Evolutionary conservation across 2,113 vertebrate species (phyloP), one percentile per base, ranked within the genome.

Genomic region (Bungarus multicinctus): DNA sequence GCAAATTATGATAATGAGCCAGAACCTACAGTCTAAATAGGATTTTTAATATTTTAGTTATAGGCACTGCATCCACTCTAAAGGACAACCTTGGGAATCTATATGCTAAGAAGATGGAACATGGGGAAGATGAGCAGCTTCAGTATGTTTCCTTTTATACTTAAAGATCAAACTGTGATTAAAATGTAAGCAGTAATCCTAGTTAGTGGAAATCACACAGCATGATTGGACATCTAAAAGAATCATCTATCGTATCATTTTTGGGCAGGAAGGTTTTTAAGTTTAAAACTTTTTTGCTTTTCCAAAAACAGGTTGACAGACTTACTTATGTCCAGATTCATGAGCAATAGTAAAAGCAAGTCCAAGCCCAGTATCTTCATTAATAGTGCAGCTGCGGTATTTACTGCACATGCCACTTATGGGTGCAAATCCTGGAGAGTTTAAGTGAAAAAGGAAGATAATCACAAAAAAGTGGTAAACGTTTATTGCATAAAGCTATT

Each of bases 391-490:
- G 96, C 99, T 99, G 27, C 99, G 97, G 93, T 99, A 99, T 94
- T 98, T 99, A 94, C 98, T 99, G 90, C 98, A 99, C 99, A 99
- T 99, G n/a, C 99, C 98, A 54, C 98, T 99, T 55, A 99, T 99
- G 34, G 99, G 98, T 4, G 99, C 99, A 93, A 99, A 98, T 55
- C 99, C 99, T 99, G 90, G 0, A 60, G 87, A 88, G 88, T 11
- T 55, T 10, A 85, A 16, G 85, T 47, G 69, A 2, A 12, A 22
- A 92, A 22, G 34, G 4, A 23, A n/a, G 0, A 43, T 5, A 43
- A 58, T 58, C 11, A 85, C n/a, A 8, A 25, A 45, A 60, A 85
- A 47, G 52, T 47, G 23, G 2, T 87, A 45, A 23, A 25, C 16
- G 5, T 50, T 90, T 47, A 74, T 64, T 5, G 43, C 45, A 50